Percentiles rank a stretch among this genome's conserved stretches.
Evolutionary conservation across 2,113 vertebrate species (phyloP).

Genomic region (Cichladusa arquata): DNA sequence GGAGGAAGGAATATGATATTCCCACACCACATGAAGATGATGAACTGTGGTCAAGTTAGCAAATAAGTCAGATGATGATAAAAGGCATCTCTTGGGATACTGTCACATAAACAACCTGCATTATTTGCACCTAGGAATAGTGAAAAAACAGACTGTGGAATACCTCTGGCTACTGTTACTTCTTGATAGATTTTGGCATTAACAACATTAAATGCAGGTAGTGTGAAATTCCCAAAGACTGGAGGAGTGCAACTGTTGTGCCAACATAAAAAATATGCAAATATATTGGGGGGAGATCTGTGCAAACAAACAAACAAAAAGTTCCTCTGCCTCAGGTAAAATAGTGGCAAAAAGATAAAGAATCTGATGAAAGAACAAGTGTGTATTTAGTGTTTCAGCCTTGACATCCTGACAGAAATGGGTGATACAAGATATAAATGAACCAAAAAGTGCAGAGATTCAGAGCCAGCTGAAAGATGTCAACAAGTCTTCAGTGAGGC

Average conservation of each 20-base stretch:
- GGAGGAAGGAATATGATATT: neutral
- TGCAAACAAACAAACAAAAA: neutral
- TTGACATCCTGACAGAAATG: neutral
- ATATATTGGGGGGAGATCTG: neutral
- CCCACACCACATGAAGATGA: conserved; percentile 29
- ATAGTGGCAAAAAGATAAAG: neutral
- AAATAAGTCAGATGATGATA: conserved; percentile 10
- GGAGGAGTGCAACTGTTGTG: neutral
- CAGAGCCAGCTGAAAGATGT: neutral
- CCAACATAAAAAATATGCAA: neutral
- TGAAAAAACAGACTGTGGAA: neutral
- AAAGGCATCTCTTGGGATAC: neutral
- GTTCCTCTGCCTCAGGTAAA: neutral
- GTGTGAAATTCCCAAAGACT: neutral
- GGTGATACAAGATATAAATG: neutral
- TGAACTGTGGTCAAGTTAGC: neutral
- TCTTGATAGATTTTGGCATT: neutral
- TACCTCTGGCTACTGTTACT: neutral
- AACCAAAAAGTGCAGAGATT: neutral
- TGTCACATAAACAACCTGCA: neutral
- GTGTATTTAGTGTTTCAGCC: neutral
- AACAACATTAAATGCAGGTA: neutral
- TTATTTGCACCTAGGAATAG: neutral
- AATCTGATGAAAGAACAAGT: neutral
- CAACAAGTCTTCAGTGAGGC: neutral